Conservation (phyloP, 1,140 invertebrate species). For the Hestina assimilis region DNA sequence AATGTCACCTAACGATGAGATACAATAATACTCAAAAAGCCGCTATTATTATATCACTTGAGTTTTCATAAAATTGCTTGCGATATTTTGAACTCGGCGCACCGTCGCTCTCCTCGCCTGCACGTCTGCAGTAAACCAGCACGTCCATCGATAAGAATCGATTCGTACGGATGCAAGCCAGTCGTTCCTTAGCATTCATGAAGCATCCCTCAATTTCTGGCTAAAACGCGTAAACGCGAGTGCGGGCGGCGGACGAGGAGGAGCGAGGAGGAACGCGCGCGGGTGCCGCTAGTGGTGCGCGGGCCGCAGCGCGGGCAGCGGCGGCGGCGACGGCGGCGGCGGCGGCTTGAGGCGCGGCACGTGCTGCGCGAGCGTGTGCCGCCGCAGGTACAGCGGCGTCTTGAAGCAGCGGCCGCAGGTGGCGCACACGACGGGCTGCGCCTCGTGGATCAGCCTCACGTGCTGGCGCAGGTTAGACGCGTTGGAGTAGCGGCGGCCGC, state of each 20-base stretch:
- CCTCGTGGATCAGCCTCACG: constrained; percentile 89
- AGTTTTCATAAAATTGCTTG: constrained; percentile 1
- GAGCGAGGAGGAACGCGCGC: constrained; percentile 18
- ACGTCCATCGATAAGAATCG: too few relatives aligned
- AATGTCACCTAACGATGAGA: constrained; percentile 42
- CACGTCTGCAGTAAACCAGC: too few relatives aligned
- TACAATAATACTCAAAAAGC: constrained; percentile 36
- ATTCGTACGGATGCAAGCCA: neutral
- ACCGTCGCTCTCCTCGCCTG: neutral
- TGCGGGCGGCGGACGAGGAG: neutral
- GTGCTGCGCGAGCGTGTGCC: constrained; percentile 80
- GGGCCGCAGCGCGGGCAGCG: constrained; percentile 41
- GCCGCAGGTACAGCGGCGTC: constrained; percentile 87
- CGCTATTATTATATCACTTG: constrained; percentile 1
- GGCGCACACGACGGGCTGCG: constrained; percentile 85
- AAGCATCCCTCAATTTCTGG: too few relatives aligned
- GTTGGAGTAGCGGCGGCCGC: constrained; percentile 89
- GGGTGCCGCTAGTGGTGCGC: constrained; percentile 43
- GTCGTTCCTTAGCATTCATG: neutral
- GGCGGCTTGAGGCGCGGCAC: constrained; percentile 52
- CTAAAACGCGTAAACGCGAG: too few relatives aligned
- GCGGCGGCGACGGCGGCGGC: constrained; percentile 37
- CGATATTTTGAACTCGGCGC: neutral
- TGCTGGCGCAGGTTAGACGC: constrained; percentile 89
- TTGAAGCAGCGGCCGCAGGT: constrained; percentile 88